Conservation (phyloP, 2,888 invertebrate species). For the Apodemia duryi region DNA sequence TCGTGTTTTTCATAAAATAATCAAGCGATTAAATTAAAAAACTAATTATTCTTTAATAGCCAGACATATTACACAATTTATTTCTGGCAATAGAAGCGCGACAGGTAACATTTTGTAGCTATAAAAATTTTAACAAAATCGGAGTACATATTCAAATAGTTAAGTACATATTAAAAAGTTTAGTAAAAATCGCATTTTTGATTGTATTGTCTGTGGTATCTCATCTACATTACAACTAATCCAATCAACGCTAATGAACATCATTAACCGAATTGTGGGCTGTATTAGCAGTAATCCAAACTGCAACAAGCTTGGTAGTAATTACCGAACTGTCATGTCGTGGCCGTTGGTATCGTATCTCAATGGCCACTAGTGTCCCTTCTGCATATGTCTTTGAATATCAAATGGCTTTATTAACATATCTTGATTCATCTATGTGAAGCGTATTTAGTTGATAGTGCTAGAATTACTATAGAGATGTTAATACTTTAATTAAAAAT, state of each 20-base stretch:
- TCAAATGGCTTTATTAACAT: slow-evolving; percentile 7
- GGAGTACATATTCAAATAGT: no score
- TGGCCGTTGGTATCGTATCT: background rate
- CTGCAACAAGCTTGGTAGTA: background rate
- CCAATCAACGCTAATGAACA: slow-evolving; percentile 13
- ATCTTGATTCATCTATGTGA: slow-evolving; percentile 8
- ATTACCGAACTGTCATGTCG: slow-evolving; percentile 7
- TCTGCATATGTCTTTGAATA: slow-evolving; percentile 9
- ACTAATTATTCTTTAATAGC: no score
- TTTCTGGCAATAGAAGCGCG: no score
- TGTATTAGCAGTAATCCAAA: slow-evolving; percentile 10
- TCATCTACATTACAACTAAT: slow-evolving; percentile 12
- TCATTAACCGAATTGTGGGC: background rate
- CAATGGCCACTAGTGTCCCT: slow-evolving; percentile 9
- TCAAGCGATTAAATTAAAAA: no score
- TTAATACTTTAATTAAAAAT: background rate
- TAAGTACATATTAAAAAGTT: no score
- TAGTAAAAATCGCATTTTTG: background rate
- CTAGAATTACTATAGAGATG: background rate
- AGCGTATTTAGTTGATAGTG: slow-evolving; percentile 2
- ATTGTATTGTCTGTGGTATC: background rate
- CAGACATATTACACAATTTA: no score
- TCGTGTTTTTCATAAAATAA: no score
- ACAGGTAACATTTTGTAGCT: no score
- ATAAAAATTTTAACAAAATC: no score